Evolutionary conservation across 2,888 invertebrate genomes (phyloP), one percentile per base, ranked within the genome.

Genomic region (Acanthosoma haemorrhoidale): DNA sequence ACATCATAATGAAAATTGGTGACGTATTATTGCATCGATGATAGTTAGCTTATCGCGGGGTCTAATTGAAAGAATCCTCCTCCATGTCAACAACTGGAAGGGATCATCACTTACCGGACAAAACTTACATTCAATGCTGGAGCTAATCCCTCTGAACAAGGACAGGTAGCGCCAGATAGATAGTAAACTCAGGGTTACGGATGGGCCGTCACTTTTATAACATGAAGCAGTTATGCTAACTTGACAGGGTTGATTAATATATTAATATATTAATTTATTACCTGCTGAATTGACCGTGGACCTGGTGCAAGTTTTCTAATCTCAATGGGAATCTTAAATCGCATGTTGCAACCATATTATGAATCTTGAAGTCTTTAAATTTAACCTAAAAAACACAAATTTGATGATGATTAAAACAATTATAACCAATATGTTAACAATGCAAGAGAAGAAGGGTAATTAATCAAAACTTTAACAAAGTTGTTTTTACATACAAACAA

Each of bases 301-400:
- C 86, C 80, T 86, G 88, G 81, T 87, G 88, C 71, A 87, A 83
- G 77, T 87, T 89, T 81, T 89, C 92, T 77, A 86, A 81, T 78
- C 86, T 87, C 77, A 88, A 86, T 64, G 87, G 92, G 81, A 88
- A 91, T 76, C 86, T 83, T 77, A 88, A 82, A 82, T 90, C 91
- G 75, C 86, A 90, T 43, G 88, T 92, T 58, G 87, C 90, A 71
- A 86, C 90, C 79, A 88, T 87, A 80, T 88, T 91, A 82, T 87
- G 91, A 73, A 92, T 84, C 80, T 90, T 91, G 76, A 90, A 92
- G 76, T 90, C 88, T 57, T 84, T 80, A 79, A 91, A 91, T 78
- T 87, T 88, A 0, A 90, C 89, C 90, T 91, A 80, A 21, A 75
- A 75, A 74, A 64, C 3, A 29, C 0, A 8, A 4, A 1, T 18